Percentiles rank a stretch among this genome's conserved stretches.
These are phyloP conservation scores for Distichodus sexfasciatus DNA, from an alignment of 2,797 vertebrate species.

Conservation along the genomic window DNA sequence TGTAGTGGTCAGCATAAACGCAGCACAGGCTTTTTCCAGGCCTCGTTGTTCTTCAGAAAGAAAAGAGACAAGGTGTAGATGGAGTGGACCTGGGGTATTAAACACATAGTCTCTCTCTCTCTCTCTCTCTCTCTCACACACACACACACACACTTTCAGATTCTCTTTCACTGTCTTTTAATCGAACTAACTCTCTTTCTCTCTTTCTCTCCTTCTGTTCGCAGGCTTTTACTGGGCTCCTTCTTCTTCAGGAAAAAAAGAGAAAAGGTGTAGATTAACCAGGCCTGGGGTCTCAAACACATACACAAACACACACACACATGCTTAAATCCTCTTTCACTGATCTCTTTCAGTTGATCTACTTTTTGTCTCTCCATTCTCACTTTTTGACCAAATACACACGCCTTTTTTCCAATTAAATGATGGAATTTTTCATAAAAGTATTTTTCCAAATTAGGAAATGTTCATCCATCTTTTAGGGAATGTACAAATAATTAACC, in stretches of 20 bases:
- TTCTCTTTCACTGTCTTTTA: too few relatives aligned
- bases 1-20: constrained; percentile 66
- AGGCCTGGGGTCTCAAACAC: background rate
- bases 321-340: too few relatives aligned
- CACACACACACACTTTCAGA: background rate
- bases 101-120: background rate
- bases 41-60: constrained; percentile 39
- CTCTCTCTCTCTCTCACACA: background rate
- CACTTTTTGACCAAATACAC: too few relatives aligned
- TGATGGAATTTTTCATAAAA: too few relatives aligned
- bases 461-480: too few relatives aligned
- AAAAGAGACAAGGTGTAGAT: constrained; percentile 37
- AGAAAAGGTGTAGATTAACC: constrained; percentile 33
- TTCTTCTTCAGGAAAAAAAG: constrained; percentile 39
- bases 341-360: too few relatives aligned
- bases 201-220: too few relatives aligned
- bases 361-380: too few relatives aligned
- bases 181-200: too few relatives aligned
- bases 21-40: constrained; percentile 42
- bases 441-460: too few relatives aligned
- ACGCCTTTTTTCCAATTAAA: too few relatives aligned
- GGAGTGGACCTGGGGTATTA: background rate
- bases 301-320: background rate
- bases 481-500: too few relatives aligned
- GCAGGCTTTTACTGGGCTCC: constrained; percentile 39